These are phyloP conservation scores for Brachionus rotundiformis DNA, from an alignment of 1,140 invertebrate species.

Conservation along the genomic window DNA sequence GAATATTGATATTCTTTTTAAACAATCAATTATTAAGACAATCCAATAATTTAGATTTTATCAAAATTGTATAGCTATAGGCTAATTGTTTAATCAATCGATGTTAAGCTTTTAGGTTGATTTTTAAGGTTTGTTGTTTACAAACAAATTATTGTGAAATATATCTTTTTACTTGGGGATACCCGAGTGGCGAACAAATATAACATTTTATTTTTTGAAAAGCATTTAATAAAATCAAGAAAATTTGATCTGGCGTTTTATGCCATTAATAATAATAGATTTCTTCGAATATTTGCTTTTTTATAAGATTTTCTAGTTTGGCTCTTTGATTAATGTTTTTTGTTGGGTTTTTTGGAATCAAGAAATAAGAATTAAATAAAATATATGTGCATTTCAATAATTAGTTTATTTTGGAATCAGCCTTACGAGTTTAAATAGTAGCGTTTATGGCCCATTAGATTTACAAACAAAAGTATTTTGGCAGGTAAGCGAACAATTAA, in stretches of 20 bases:
- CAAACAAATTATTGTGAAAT: too few species aligned
- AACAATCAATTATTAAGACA: not conserved
- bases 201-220: not conserved
- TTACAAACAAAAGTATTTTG: not conserved
- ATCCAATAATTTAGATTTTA: not conserved
- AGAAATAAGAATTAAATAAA: not conserved
- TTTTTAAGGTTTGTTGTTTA: too few species aligned
- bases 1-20: not conserved
- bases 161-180: too few species aligned
- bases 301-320: not conserved
- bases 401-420: too few species aligned
- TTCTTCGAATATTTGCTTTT: not conserved
- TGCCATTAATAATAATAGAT: not conserved
- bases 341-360: not conserved
- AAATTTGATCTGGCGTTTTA: not conserved
- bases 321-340: not conserved
- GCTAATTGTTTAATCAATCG: too few species aligned
- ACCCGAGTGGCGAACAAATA: not conserved
- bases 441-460: not conserved
- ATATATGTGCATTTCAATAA: too few species aligned
- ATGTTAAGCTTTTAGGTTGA: too few species aligned
- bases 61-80: not conserved
- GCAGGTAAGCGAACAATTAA: conserved; percentile 3
- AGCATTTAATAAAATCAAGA: not conserved
- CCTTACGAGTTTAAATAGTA: too few species aligned